Evolutionary conservation across 64 coral and sea anemone species (phyloP).

Genomic region (Stichodactyla mertensii): DNA sequence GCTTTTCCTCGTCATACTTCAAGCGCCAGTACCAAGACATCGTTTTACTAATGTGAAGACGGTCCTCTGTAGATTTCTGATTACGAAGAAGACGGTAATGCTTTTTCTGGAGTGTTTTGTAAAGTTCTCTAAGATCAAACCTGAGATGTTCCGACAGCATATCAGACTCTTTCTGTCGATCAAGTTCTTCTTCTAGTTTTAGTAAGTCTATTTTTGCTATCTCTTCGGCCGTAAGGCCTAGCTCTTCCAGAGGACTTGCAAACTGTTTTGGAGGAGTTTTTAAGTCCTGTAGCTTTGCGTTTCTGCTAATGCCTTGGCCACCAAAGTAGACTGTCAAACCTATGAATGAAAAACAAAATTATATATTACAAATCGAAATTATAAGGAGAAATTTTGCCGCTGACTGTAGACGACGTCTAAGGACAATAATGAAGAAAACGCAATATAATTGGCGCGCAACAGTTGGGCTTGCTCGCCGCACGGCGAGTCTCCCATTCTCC

Average conservation of each 20-base stretch:
- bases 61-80: conserved; percentile 26
- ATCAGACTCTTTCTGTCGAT: conserved; percentile 17
- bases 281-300: conserved; percentile 26
- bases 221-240: conserved; percentile 4
- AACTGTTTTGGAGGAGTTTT: conserved; percentile 3
- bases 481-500: too few species aligned
- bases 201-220: conserved; percentile 34
- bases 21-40: conserved; percentile 70
- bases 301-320: conserved; percentile 19
- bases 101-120: conserved; percentile 49
- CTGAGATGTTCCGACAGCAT: neutral
- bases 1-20: conserved; percentile 49
- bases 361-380: neutral
- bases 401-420: too few species aligned
- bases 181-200: conserved; percentile 35
- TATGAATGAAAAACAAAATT: neutral
- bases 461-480: too few species aligned
- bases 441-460: too few species aligned
- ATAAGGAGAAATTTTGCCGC: neutral
- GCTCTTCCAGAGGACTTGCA: neutral
- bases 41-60: conserved; percentile 35
- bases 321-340: conserved; percentile 40
- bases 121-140: conserved; percentile 37
- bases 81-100: conserved; percentile 32
- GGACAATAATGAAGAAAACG: too few species aligned